A percentile compares a stretch with the other conserved stretches of the same genome.
Conservation (phyloP, 2,888 invertebrate species). For the Alsophila aescularia region DNA sequence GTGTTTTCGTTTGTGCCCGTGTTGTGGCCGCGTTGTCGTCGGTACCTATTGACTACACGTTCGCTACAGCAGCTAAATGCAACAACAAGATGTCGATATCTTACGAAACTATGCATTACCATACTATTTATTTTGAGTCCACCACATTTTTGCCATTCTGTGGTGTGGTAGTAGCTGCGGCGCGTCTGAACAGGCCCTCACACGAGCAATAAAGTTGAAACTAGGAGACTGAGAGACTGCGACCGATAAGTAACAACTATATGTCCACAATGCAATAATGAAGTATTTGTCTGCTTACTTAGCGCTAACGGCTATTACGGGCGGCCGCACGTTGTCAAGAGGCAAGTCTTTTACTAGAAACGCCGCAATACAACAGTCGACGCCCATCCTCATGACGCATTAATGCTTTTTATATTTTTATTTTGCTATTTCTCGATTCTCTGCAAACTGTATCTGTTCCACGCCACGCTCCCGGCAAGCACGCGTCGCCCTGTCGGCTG, state of each 20-base stretch:
- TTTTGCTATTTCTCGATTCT: constrained; percentile 73
- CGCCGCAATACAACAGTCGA: constrained; percentile 75
- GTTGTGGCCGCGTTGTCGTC: too few relatives aligned
- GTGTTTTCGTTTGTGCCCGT: too few relatives aligned
- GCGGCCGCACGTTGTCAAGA: constrained; percentile 83
- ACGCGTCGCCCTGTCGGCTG: constrained; percentile 62
- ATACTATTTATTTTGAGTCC: too few relatives aligned
- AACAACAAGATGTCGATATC: too few relatives aligned
- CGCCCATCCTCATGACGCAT: constrained; percentile 82
- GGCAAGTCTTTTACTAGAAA: constrained; percentile 85
- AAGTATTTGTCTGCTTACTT: constrained; percentile 74
- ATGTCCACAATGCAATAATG: constrained; percentile 50
- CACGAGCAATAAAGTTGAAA: background rate
- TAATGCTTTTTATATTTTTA: constrained; percentile 82
- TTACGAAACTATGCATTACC: too few relatives aligned
- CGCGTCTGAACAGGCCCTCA: too few relatives aligned
- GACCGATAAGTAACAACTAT: constrained; percentile 11
- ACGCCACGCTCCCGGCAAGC: constrained; percentile 58
- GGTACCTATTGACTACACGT: too few relatives aligned
- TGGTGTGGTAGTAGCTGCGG: too few relatives aligned
- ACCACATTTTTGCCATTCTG: too few relatives aligned
- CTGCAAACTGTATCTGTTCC: constrained; percentile 60
- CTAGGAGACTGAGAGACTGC: background rate
- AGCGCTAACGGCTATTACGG: constrained; percentile 84
- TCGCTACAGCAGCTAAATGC: too few relatives aligned